A percentile compares a stretch with the other conserved stretches of the same genome.
These are phyloP conservation scores for Glandiceps talaboti DNA, from an alignment of 53 echinoderm and acorn worm genomes.

Conservation along the genomic window DNA sequence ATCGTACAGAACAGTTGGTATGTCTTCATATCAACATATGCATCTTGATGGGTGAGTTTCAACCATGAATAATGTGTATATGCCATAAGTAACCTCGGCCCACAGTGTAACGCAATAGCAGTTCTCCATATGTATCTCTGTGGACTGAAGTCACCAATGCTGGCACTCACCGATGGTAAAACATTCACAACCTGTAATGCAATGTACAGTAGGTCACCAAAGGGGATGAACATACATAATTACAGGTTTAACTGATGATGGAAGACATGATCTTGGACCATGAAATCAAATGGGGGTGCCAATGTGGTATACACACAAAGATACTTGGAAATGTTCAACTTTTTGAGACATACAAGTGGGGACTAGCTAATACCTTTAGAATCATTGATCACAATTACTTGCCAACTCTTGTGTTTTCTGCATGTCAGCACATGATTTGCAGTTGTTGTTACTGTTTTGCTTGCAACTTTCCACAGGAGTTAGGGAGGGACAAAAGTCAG, in stretches of 20 bases:
- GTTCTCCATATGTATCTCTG: slow-evolving; percentile 53
- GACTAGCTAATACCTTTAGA: no score
- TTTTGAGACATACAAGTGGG: not conserved
- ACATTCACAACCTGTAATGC: slow-evolving; percentile 39
- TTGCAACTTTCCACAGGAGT: no score
- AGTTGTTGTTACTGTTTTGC: no score
- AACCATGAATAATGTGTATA: slow-evolving; percentile 26
- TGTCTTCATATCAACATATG: not conserved
- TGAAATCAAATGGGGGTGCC: no score
- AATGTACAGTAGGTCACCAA: not conserved
- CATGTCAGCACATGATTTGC: no score
- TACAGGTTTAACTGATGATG: no score
- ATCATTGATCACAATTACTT: no score
- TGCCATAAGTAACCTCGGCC: slow-evolving; percentile 32
- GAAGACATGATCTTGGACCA: no score
- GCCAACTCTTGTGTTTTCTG: no score
- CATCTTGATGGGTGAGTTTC: slow-evolving; percentile 9
- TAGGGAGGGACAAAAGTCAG: no score
- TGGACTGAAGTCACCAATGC: slow-evolving; percentile 37
- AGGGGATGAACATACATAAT: no score
- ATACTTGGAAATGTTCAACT: no score
- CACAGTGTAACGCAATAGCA: slow-evolving; percentile 28
- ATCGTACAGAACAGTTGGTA: slow-evolving; percentile 11
- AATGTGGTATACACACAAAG: not conserved
- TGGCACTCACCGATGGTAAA: slow-evolving; percentile 42